Evolutionary conservation across 2,797 vertebrate species (phyloP).

Genomic region (Sebastes hubbsi): DNA sequence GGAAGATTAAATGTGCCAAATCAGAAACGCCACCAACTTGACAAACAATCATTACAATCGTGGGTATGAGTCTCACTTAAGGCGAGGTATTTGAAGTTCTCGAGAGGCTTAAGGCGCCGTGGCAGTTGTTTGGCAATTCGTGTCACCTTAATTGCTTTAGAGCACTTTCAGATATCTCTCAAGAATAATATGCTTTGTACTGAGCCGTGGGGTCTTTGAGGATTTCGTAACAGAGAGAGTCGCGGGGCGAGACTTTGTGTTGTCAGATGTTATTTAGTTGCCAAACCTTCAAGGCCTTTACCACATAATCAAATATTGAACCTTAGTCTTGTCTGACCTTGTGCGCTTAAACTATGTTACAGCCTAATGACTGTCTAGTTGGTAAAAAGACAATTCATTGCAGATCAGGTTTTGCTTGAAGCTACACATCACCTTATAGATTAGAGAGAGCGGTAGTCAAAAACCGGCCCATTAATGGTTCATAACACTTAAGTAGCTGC

Average conservation of each 20-base stretch:
- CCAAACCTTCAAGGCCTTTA: constrained; percentile 71
- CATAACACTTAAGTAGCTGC: constrained; percentile 26
- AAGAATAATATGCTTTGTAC: constrained; percentile 69
- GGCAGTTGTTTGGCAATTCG: constrained; percentile 75
- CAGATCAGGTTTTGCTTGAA: constrained; percentile 18
- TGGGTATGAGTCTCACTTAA: constrained; percentile 35
- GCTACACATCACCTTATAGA: constrained; percentile 14
- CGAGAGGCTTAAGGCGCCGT: constrained; percentile 58
- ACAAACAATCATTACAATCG: constrained; percentile 36
- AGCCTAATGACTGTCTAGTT: constrained; percentile 54
- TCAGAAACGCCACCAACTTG: constrained; percentile 8
- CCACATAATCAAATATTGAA: constrained; percentile 76
- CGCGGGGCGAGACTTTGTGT: constrained; percentile 46
- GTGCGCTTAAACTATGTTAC: constrained; percentile 54
- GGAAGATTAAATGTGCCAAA: constrained; percentile 26
- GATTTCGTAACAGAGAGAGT: constrained; percentile 62
- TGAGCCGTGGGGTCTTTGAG: constrained; percentile 66
- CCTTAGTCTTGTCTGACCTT: constrained; percentile 68
- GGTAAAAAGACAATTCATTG: constrained; percentile 30
- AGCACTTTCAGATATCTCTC: constrained; percentile 71
- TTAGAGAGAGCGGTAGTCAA: constrained; percentile 17
- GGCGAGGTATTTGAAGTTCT: constrained; percentile 65
- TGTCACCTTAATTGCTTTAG: constrained; percentile 77
- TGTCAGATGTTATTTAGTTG: constrained; percentile 70
- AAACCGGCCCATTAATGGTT: constrained; percentile 26